Conservation (phyloP, 2,888 invertebrate species). For the Gibbula magus region DNA sequence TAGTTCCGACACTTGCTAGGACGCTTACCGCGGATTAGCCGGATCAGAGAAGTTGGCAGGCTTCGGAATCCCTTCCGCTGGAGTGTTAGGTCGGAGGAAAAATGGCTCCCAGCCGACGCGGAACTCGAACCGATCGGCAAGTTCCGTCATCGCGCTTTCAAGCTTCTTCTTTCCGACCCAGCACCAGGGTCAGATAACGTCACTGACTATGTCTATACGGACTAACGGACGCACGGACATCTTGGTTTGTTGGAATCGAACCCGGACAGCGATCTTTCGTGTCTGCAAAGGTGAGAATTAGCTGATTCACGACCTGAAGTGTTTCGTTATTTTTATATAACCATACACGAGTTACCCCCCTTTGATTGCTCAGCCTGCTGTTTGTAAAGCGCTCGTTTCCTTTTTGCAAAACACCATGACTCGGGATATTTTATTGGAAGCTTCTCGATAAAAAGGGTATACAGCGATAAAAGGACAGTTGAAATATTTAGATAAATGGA, state of each 20-base stretch:
- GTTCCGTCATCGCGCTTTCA: conserved; percentile 64
- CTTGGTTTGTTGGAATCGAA: background rate
- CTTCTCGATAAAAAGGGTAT: too few relatives aligned
- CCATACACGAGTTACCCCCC: background rate
- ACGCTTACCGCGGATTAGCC: conserved; percentile 54
- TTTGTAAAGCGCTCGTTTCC: too few relatives aligned
- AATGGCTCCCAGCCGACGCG: conserved; percentile 70
- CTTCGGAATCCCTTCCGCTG: conserved; percentile 65
- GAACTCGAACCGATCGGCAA: conserved; percentile 61
- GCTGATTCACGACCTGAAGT: background rate
- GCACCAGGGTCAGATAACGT: conserved; percentile 73
- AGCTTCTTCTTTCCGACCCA: conserved; percentile 72
- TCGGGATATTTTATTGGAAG: too few relatives aligned
- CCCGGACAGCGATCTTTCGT: background rate
- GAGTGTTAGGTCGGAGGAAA: conserved; percentile 64
- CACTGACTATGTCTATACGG: conserved; percentile 66
- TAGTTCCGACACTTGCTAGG: too few relatives aligned
- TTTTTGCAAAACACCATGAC: too few relatives aligned
- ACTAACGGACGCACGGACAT: conserved; percentile 52
- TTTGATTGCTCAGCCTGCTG: too few relatives aligned
- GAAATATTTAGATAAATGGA: too few relatives aligned
- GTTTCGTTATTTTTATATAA: background rate
- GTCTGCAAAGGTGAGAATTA: background rate
- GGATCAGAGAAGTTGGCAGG: conserved; percentile 53
- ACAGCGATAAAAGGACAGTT: too few relatives aligned